A percentile compares a stretch with the other conserved stretches of the same genome.
phyloP scores from a whole-genome alignment of 1,140 invertebrate species.

The Glomeris maerens region DNA sequence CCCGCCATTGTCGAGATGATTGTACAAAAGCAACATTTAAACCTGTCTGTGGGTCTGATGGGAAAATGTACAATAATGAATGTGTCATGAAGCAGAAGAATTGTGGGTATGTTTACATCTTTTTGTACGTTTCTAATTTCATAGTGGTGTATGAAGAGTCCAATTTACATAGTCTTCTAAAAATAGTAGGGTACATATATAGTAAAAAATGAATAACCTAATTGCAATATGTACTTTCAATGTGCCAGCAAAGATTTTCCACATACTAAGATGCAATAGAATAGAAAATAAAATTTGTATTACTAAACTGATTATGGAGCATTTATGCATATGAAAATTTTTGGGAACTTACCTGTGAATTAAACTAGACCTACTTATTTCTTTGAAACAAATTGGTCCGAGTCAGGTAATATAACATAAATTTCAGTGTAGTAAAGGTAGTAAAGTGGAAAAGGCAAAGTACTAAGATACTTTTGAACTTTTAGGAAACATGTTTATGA shows the following conservation, averaged over 20 bases:
- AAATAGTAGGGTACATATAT: too few relatives aligned
- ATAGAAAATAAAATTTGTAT: too few relatives aligned
- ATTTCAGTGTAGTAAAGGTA: too few relatives aligned
- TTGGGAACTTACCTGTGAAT: slow-evolving; percentile 12
- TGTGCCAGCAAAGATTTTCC: not conserved
- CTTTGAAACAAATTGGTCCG: not conserved
- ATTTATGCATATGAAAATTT: too few relatives aligned
- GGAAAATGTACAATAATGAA: slow-evolving; percentile 74
- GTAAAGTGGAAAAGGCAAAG: not conserved
- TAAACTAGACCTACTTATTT: slow-evolving; percentile 3
- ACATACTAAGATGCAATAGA: too few relatives aligned
- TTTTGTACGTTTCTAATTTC: not conserved
- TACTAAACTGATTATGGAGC: too few relatives aligned
- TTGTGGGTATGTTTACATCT: slow-evolving; percentile 60
- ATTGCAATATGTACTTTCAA: slow-evolving; percentile 2
- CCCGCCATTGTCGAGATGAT: slow-evolving; percentile 74
- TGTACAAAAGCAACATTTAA: slow-evolving; percentile 46
- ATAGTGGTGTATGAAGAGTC: not conserved
- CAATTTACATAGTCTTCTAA: not conserved
- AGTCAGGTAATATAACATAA: too few relatives aligned
- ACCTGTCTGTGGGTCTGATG: slow-evolving; percentile 82
- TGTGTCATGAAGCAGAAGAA: slow-evolving; percentile 86
- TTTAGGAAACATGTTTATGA: slow-evolving; percentile 75
- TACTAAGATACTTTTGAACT: slow-evolving; percentile 14
- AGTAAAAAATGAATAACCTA: not conserved